These are phyloP conservation scores for Trichacis sp. DNA, from an alignment of 2,888 invertebrate species.

Conservation along the genomic window DNA sequence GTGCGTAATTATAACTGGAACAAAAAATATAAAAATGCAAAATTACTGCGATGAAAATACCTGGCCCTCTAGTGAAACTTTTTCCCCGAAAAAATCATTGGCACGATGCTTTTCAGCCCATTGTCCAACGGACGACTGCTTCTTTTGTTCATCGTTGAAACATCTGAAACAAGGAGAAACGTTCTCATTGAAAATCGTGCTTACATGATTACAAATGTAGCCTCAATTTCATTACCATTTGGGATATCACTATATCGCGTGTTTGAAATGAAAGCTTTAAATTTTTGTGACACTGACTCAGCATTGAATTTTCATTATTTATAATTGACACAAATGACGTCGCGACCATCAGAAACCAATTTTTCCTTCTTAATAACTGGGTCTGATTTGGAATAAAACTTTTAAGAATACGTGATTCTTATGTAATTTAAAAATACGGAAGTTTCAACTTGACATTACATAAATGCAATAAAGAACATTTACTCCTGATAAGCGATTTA, in stretches of 20 bases:
- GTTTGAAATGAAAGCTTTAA: no score
- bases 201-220: no score
- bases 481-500: neutral
- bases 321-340: no score
- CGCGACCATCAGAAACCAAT: no score
- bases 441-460: neutral
- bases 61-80: slow-evolving; percentile 14
- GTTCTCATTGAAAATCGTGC: neutral
- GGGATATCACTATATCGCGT: no score
- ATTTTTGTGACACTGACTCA: no score
- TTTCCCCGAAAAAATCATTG: slow-evolving; percentile 13
- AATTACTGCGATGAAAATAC: neutral
- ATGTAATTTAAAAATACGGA: neutral
- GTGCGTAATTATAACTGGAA: slow-evolving; percentile 1
- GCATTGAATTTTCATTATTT: no score
- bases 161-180: slow-evolving; percentile 32
- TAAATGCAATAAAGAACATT: neutral
- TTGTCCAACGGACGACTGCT: slow-evolving; percentile 53
- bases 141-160: slow-evolving; percentile 45
- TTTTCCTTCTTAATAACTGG: no score
- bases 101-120: slow-evolving; percentile 55
- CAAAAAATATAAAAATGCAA: neutral
- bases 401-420: no score
- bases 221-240: no score
- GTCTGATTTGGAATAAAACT: no score